Evolutionary conservation across 2,797 vertebrate genomes (phyloP).

Genomic region (Semaprochilodus insignis): DNA sequence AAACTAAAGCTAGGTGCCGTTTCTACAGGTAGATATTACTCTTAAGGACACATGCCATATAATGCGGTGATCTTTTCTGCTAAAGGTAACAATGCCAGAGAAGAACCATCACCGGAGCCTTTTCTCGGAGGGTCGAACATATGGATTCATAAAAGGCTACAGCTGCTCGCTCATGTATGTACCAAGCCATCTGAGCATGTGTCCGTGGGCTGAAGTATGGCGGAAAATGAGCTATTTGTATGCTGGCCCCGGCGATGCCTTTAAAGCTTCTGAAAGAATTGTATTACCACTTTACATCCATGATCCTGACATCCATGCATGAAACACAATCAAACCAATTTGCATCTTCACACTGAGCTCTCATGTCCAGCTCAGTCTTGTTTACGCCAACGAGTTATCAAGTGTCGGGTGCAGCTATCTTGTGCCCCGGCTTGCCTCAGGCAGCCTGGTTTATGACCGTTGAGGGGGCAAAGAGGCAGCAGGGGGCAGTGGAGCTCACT

Average conservation of each 20-base stretch:
- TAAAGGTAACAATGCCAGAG: no score
- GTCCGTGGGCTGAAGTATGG: neutral
- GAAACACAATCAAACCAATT: slow-evolving; percentile 36
- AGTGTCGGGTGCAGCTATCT: neutral
- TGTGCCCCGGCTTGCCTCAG: neutral
- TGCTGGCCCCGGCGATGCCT: neutral
- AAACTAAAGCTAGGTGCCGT: neutral
- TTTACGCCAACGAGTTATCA: slow-evolving; percentile 24
- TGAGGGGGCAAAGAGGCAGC: slow-evolving; percentile 5
- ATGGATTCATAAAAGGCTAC: neutral
- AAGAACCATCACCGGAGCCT: neutral
- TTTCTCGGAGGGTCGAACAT: neutral
- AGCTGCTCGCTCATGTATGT: neutral
- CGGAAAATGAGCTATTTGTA: slow-evolving; percentile 10
- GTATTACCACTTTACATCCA: slow-evolving; percentile 15
- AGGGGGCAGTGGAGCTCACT: slow-evolving; percentile 24
- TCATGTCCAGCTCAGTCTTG: slow-evolving; percentile 3
- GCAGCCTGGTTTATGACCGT: slow-evolving; percentile 2
- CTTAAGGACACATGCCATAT: neutral
- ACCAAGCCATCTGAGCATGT: neutral
- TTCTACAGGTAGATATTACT: neutral
- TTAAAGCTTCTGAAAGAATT: slow-evolving; percentile 32
- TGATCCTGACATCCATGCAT: slow-evolving; percentile 23
- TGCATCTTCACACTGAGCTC: slow-evolving; percentile 24
- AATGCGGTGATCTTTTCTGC: neutral